Evolutionary conservation across 1,140 invertebrate genomes (phyloP).

Genomic region (Megathymus violae): DNA sequence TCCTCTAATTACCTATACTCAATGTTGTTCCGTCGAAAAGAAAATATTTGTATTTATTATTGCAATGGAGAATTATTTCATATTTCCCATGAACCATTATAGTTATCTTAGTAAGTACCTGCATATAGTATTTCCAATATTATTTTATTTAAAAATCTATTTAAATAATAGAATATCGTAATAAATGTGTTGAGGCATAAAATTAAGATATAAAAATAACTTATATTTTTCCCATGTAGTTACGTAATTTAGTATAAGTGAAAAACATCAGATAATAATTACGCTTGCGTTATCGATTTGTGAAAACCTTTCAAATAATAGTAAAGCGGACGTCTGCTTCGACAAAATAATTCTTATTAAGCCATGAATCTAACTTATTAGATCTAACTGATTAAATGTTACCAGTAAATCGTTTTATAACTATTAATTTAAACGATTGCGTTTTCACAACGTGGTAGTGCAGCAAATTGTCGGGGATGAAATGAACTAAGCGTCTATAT

Average conservation of each 20-base stretch:
- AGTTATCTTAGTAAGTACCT: neutral
- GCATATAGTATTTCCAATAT: neutral
- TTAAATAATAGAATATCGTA: neutral
- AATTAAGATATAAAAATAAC: neutral
- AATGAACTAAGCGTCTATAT: slow-evolving; percentile 2
- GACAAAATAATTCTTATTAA: neutral
- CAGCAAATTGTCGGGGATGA: neutral
- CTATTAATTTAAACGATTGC: neutral
- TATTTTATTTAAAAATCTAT: neutral
- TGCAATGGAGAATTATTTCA: slow-evolving; percentile 12
- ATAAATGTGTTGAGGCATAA: slow-evolving; percentile 5
- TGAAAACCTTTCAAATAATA: neutral
- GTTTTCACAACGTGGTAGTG: slow-evolving; percentile 31
- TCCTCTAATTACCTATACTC: slow-evolving; percentile 17
- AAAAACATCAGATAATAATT: neutral
- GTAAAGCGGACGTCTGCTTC: neutral
- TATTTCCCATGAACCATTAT: neutral
- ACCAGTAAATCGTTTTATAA: too few species aligned
- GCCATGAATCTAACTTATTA: neutral
- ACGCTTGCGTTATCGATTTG: neutral
- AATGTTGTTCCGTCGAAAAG: slow-evolving; percentile 41
- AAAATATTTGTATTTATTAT: slow-evolving; percentile 39
- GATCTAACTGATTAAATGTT: too few species aligned
- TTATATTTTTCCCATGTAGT: slow-evolving; percentile 9
- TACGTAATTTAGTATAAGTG: neutral